Evolutionary conservation across 2,888 invertebrate species (phyloP), one percentile per base, ranked within the genome.

Genomic region (Dicyrtomina minuta): DNA sequence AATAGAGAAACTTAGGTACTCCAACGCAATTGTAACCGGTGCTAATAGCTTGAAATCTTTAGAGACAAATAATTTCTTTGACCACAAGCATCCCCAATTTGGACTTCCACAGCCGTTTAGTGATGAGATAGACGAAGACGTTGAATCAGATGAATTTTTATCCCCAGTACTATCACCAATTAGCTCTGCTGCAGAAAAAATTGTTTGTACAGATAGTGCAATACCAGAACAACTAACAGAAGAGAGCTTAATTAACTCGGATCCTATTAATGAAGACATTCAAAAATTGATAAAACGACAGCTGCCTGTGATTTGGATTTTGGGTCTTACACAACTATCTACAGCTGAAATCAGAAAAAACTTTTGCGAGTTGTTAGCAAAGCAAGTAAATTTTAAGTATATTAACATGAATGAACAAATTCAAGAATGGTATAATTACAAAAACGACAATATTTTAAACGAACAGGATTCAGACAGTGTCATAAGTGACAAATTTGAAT

Each of bases 271-370:
- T 26, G n/a, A 43, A 53, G 66, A 8, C 5, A 66, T 66, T 27
- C 58, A 64, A 55, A 6, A 44, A 26, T 6, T 67, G 27, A 51
- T 55, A 8, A 27, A 58, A n/a, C 3, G 20, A 41, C 66, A 55
- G 2, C 27, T 51, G 1, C 72, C 72, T 2, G 53, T 70, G 8
- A 67, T 72, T 17, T 72, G 72, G 69, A 66, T 72, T n/a, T 60
- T 62, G 17, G 72, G 72, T 0, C 67, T 66, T 17, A 46, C 53
- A 13, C 72, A 72, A 17, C 53, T 17, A 6, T 17, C 39, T 3
- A 51, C 58, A 0, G 61, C 39, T 8, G 20, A 26, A 3, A 39
- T 12, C 17, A 39, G 72, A 20, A 17, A 51, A 8, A 20, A n/a
- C 10, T 72, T 69, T 33, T 62, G 66, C 20, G 10, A 64, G 1